Percentiles rank a stretch among this genome's conserved stretches.
phyloP scores from a whole-genome alignment of 2,797 vertebrate species.

The Sciaenops ocellatus region DNA sequence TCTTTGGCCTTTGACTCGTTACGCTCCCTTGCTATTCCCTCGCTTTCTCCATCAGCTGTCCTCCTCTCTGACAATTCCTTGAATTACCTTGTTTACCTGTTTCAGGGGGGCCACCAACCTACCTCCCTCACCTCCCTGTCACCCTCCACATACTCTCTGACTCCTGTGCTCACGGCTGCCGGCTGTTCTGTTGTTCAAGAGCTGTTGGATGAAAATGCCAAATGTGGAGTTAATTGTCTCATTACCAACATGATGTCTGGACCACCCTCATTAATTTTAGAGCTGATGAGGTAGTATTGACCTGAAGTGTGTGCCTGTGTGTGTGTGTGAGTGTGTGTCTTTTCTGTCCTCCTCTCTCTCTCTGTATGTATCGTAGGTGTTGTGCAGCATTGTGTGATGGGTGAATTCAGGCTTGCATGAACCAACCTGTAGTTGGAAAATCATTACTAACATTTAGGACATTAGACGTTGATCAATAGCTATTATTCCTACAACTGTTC shows the following conservation, averaged over 20 bases:
- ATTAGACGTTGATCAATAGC: constrained; percentile 48
- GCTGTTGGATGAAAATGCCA: constrained; percentile 57
- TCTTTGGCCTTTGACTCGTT: constrained; percentile 49
- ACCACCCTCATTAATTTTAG: constrained; percentile 70
- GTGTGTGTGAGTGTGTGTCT: constrained; percentile 9
- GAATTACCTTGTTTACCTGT: constrained; percentile 68
- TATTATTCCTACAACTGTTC: constrained; percentile 19
- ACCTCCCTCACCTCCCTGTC: constrained; percentile 6
- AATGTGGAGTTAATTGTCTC: constrained; percentile 72
- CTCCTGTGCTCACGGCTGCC: constrained; percentile 1
- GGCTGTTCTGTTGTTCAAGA: constrained; percentile 54
- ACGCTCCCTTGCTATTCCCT: constrained; percentile 46
- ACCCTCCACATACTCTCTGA: constrained; percentile 20
- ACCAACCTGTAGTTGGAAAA: constrained; percentile 25
- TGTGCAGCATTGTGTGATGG: constrained; percentile 3
- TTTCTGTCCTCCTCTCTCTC: constrained; percentile 1
- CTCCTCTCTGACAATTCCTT: constrained; percentile 53
- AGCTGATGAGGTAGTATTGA: constrained; percentile 64
- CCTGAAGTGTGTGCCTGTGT: constrained; percentile 3
- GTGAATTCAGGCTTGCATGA: not conserved
- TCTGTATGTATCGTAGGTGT: not conserved
- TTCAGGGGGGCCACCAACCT: not conserved
- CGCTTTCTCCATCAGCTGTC: constrained; percentile 46
- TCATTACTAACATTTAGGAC: constrained; percentile 44
- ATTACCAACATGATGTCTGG: constrained; percentile 60